Conservation (phyloP, 1,140 invertebrate genomes). For the Lucilia cuprina region DNA sequence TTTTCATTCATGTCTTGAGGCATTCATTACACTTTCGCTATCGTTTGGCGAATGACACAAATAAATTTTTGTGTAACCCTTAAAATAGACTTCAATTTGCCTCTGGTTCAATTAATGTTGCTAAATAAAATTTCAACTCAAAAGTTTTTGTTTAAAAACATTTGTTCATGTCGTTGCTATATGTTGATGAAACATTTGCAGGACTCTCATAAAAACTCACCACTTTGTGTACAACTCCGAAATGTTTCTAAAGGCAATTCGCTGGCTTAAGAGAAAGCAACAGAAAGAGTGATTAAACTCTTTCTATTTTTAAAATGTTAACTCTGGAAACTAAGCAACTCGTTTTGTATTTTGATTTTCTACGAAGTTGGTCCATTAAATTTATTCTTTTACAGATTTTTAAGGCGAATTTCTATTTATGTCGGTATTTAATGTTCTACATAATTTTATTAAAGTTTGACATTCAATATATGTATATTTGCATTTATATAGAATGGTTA, state of each 20-base stretch:
- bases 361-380: not conserved
- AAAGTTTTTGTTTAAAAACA: not conserved
- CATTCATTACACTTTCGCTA: constrained; percentile 38
- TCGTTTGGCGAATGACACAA: constrained; percentile 37
- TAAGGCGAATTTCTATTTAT: not conserved
- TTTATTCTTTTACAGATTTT: not conserved
- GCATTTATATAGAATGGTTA: not conserved
- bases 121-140: not conserved
- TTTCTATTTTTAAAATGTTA: not conserved
- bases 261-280: not conserved
- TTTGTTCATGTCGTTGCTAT: not conserved
- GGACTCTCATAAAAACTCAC: not conserved
- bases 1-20: not conserved
- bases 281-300: not conserved
- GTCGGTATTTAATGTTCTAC: not conserved
- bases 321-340: not conserved
- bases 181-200: constrained; percentile 8
- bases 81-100: constrained; percentile 1
- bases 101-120: not conserved
- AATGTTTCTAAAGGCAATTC: constrained; percentile 27
- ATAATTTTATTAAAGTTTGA: constrained; percentile 9
- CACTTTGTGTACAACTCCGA: not conserved
- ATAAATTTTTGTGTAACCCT: constrained; percentile 26
- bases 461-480: not conserved
- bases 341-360: not conserved